Base-by-base conservation (phyloP, 2,113 vertebrate species). In the Nibea albiflora region DNA sequence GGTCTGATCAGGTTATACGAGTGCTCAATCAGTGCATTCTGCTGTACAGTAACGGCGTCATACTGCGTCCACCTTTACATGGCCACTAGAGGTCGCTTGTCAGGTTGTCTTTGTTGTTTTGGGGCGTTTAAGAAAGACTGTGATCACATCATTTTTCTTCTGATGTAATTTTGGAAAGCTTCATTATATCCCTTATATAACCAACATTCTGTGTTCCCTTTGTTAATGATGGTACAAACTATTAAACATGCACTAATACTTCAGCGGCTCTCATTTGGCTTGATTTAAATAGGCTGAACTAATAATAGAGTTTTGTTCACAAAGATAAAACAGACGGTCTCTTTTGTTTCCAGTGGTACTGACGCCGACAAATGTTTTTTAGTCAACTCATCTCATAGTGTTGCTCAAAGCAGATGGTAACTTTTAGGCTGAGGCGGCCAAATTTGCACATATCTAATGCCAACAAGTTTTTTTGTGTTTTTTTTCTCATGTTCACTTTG, bases 361-460 rank as follows among this genome's bases (percentile, higher is more conserved):
- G 69, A 77, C 1, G 20, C 39, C 3, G 5, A 26, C 11, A 52
- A 70, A 57, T 61, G 26, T 61, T 75, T 57, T 78, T 65, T 44
- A 46, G 35, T 81, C 66, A 50, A 53, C 46, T 78, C 46, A 71
- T 80, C 52, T 82, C 28, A 1, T 39, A 24, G 74, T 69, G 66
- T 47, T 46, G 78, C 49, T 72, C 24, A 49, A 85, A 80, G 66
- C 73, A 78, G 76, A 85, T 87, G 85, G 88, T 54, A 61, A 75
- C 58, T 81, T 83, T 75, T 50, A 14, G 47, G 60, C 54, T 52
- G 20, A 57, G 24, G 11, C 3, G 0, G 64, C 49, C 60, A 75
- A 69, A 68, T 79, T 57, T 61, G 7, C 76, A 70, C 35, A 42
- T 22, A 76, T 68, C 26, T 8, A 20, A 28, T 61, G 78, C 81